Evolutionary conservation across 2,888 invertebrate species (phyloP), one percentile per base, ranked within the genome.

Genomic region (Ormyrus rosae): DNA sequence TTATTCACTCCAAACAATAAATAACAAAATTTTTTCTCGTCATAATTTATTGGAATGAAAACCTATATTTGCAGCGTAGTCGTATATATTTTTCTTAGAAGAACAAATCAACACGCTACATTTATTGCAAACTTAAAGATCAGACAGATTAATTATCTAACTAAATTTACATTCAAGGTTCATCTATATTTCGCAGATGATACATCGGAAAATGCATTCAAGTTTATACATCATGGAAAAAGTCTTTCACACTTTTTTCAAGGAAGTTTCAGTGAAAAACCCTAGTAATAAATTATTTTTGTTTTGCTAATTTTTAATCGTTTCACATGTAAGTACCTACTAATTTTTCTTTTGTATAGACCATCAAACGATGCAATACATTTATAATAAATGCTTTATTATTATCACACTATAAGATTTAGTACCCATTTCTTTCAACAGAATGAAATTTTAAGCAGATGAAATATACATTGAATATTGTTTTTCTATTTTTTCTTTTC

Each of bases 1-100:
- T 87, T 85, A 84, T 86, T 87, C 83, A 81, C 81, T 82, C 83
- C 86, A 85, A 84, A 82, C 78, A 86, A 87, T 86, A 87, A 85
- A 86, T 86, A 85, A 83, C 79, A 84, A 81, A 83, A 83, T 82
- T 83, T 65, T 82, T 68, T 80, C 69, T 85, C 70, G 58, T 74
- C 83, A 83, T 83, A 78, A 81, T 84, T 82, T 69, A 81, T 83
- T 84, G 84, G 84, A 86, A 86, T 86, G 84, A 84, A 77, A 80
- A 84, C 84, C 58, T 65, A 34, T 68, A 74, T 64, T 69, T 81
- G 75, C 77, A 75, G 58, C 80, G 78, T 46, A 69, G 9, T 78
- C 13, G n/a, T 61, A 78, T 78, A 70, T 67, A 61, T 8, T 72
- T 68, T 72, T 79, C 34, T 55, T 13, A 71, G 53, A 56, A 69